phyloP scores from a whole-genome alignment of 2,113 vertebrate species.

The Ophiodon elongatus region DNA sequence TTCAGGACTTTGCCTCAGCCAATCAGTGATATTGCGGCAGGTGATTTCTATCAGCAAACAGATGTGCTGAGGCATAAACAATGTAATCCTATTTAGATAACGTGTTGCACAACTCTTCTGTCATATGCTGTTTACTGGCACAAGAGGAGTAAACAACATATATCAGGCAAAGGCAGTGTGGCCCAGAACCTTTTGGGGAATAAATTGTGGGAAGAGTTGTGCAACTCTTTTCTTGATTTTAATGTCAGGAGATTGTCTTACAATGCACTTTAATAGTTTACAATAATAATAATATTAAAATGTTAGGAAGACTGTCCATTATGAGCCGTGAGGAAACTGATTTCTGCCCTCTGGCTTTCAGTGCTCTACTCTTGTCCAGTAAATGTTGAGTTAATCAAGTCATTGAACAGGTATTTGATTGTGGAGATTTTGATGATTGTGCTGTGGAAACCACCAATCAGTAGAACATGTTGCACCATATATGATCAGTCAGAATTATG shows the following conservation, averaged over 20 bases:
- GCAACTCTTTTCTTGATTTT: not conserved
- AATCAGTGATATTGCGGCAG: not conserved
- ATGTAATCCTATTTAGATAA: constrained; percentile 5
- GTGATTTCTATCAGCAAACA: constrained; percentile 16
- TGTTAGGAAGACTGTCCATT: not conserved
- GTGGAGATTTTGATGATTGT: not conserved
- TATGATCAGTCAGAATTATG: not conserved
- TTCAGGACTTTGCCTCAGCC: not conserved
- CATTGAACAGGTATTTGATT: not conserved
- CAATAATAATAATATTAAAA: not conserved
- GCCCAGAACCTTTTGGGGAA: not conserved
- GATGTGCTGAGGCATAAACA: constrained; percentile 8
- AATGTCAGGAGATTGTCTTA: not conserved
- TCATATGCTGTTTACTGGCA: constrained; percentile 11
- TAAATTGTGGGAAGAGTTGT: not conserved
- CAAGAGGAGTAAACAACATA: constrained; percentile 1
- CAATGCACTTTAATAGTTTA: not conserved
- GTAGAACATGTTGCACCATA: not conserved
- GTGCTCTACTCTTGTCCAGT: not conserved
- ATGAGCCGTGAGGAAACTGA: not conserved
- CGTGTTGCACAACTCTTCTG: constrained; percentile 11
- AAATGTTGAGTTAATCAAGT: not conserved
- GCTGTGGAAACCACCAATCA: not conserved
- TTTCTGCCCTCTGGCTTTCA: not conserved
- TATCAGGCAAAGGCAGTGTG: not conserved